phyloP scores from a whole-genome alignment of 2,797 vertebrate species.

The Poecilia gillii region DNA sequence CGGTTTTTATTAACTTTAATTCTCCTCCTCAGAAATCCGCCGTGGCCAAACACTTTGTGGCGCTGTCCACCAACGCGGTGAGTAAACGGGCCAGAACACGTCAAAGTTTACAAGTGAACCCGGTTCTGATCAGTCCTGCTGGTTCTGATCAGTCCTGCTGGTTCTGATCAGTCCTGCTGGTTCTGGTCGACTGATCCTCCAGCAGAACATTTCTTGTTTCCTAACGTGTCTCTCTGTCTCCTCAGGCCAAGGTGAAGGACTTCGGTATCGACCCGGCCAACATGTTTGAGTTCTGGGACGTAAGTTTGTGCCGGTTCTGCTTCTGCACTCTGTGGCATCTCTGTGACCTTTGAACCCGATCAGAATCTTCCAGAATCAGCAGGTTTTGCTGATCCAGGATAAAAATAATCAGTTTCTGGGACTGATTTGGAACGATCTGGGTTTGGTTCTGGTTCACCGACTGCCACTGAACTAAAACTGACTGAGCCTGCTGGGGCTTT shows the following conservation, averaged over 20 bases:
- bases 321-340: neutral
- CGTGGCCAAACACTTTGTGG: constrained; percentile 96
- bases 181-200: neutral
- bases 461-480: constrained; percentile 11
- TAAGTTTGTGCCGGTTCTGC: constrained; percentile 79
- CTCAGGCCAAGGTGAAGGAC: constrained; percentile 91
- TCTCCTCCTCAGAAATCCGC: constrained; percentile 79
- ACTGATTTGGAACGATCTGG: neutral
- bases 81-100: constrained; percentile 62
- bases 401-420: neutral
- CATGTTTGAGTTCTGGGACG: constrained; percentile 99
- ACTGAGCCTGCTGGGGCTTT: constrained; percentile 4
- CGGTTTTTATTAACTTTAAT: neutral
- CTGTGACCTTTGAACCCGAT: neutral
- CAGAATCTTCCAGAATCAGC: neutral
- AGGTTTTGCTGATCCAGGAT: neutral
- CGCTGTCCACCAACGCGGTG: constrained; percentile 95
- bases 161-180: neutral
- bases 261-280: constrained; percentile 94
- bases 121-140: neutral
- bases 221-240: constrained; percentile 3
- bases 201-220: neutral
- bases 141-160: neutral
- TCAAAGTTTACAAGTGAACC: neutral
- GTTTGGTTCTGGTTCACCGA: neutral